Base-by-base conservation (phyloP, 1,140 invertebrate species). In the Atta colombica region DNA sequence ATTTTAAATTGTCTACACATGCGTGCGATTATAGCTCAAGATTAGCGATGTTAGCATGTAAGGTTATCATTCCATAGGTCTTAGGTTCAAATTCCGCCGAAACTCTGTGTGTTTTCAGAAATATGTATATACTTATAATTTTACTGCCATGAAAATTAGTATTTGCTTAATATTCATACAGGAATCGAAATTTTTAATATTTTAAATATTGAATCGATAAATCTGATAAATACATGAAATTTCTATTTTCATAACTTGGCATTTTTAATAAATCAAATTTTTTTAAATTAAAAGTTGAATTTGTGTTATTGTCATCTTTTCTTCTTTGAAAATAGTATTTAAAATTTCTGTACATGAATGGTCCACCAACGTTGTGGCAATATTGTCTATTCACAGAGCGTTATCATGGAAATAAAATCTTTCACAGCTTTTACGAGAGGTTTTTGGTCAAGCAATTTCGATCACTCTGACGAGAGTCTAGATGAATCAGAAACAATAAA, bases 361-460 rank as follows among this genome's bases (percentile, higher is more conserved):
- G 1, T 2, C 6, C 2, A 77, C 1, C 14, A 63, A 35, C 6
- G 25, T 65, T 25, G n/a, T 25, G 28, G 14, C 28, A 68, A 71
- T 71, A 55, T 74, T 21, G 39, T 31, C n/a, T 18, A 16, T 12
- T 31, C 18, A 21, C 35, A 68, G 14, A 35, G 7, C 31, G 49
- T n/a, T 18, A 60, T 35, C 25, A 25, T 21, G 53, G 14, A 16
- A 18, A 71, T 74, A 4, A 74, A 75, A 61, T 74, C 72, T 49
- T 75, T 82, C 39, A 28, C 39, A 84, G 69, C 25, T 82, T 82
- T 39, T 21, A 45, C 14, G 16, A 25, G 60, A n/a, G 55, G 16
- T 61, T 84, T 84, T 45, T 21, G 25, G 55, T 74, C 80, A 72
- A 63, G 16, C 53, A 61, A n/a, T 74, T 84, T 74, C 8, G 25